phyloP scores from a whole-genome alignment of 1,140 invertebrate genomes.

The Ostrea denselamellosa region DNA sequence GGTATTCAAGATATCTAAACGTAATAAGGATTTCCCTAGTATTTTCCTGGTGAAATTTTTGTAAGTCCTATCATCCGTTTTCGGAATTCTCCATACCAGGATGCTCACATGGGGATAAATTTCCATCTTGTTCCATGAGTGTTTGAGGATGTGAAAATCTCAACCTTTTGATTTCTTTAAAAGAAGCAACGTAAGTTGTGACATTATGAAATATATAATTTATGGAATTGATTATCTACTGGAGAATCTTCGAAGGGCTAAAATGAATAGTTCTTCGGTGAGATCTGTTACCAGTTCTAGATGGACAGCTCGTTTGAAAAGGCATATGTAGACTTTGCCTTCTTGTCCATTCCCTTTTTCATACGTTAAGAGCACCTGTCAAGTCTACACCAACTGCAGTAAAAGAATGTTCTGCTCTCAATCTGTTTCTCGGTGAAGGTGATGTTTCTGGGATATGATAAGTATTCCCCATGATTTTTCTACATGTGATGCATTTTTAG shows the following conservation, averaged over 20 bases:
- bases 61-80: constrained; percentile 37
- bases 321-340: constrained; percentile 44
- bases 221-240: constrained; percentile 47
- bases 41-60: constrained; percentile 35
- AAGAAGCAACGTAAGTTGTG: constrained; percentile 37
- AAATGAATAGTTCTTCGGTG: constrained; percentile 43
- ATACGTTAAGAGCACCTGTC: constrained; percentile 6
- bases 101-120: constrained; percentile 44
- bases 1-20: neutral
- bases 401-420: constrained; percentile 24
- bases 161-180: constrained; percentile 25
- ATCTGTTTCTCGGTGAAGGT: too few species aligned
- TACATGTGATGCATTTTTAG: constrained; percentile 42
- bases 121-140: constrained; percentile 29
- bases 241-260: constrained; percentile 43
- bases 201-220: constrained; percentile 52
- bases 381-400: constrained; percentile 52
- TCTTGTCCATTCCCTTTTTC: neutral
- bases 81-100: constrained; percentile 47
- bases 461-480: constrained; percentile 20
- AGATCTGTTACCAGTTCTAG: constrained; percentile 48
- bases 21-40: neutral
- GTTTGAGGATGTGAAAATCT: neutral
- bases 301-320: constrained; percentile 52
- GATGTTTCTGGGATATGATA: constrained; percentile 39